Conservation (phyloP, 2,113 vertebrate genomes). For the Lampris incognitus region DNA sequence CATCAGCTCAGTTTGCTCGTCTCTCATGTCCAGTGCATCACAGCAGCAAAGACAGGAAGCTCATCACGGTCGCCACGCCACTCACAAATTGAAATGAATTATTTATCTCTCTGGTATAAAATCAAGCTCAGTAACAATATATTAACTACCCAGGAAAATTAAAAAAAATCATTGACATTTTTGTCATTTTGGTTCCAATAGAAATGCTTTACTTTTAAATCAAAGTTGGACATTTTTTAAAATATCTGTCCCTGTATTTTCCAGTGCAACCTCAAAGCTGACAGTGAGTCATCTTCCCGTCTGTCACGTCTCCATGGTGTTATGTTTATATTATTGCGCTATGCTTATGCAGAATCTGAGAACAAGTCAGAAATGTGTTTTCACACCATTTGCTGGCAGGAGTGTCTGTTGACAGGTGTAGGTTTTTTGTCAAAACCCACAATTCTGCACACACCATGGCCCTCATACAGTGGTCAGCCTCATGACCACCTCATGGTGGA, state of each 20-base stretch:
- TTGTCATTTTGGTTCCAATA: constrained; percentile 38
- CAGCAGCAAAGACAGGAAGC: no score
- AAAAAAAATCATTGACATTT: constrained; percentile 31
- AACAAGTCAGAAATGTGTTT: constrained; percentile 1
- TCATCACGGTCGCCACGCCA: no score
- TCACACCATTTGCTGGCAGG: background rate
- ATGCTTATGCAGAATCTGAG: background rate
- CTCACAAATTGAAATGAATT: no score
- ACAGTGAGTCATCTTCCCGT: constrained; percentile 9
- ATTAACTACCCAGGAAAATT: constrained; percentile 41
- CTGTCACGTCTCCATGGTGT: background rate
- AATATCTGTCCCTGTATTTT: no score
- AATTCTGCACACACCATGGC: no score
- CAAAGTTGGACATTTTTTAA: constrained; percentile 9
- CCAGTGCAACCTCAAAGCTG: no score
- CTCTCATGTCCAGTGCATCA: no score
- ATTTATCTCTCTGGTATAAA: constrained; percentile 15
- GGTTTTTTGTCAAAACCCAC: constrained; percentile 38
- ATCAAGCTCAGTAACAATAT: constrained; percentile 39
- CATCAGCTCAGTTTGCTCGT: no score
- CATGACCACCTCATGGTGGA: constrained; percentile 87
- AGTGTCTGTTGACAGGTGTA: constrained; percentile 54
- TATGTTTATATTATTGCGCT: no score
- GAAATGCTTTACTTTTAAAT: constrained; percentile 43
- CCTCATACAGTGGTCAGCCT: constrained; percentile 85